Evolutionary conservation across 2,797 vertebrate genomes (phyloP).

Genomic region (Enteromius thamalakanensis): DNA sequence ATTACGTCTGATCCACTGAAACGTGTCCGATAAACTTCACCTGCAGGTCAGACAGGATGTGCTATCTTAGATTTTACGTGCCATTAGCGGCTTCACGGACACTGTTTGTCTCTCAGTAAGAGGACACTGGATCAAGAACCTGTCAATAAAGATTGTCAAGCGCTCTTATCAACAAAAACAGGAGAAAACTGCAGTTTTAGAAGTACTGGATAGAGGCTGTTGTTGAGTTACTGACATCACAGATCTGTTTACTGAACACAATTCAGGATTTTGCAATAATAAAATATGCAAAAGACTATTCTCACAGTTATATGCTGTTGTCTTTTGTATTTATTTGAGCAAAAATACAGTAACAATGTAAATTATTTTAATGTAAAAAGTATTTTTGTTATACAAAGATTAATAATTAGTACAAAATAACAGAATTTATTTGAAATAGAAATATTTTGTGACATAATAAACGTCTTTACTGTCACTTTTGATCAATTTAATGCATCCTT

Average conservation of each 20-base stretch:
- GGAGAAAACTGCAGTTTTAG: not conserved
- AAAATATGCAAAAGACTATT: not conserved
- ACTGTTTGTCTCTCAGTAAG: not conserved
- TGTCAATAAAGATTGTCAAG: conserved; percentile 7
- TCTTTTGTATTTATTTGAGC: not conserved
- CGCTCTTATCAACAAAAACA: conserved; percentile 22
- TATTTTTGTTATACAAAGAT: not conserved
- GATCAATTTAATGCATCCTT: not conserved
- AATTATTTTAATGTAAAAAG: not conserved
- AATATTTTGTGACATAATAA: not conserved
- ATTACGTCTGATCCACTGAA: conserved; percentile 30
- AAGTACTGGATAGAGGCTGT: not conserved
- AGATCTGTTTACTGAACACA: not conserved
- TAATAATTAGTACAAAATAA: not conserved
- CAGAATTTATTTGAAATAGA: not conserved
- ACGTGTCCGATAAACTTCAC: conserved; percentile 34
- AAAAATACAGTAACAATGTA: not conserved
- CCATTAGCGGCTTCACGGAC: not conserved
- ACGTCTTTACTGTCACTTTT: not conserved
- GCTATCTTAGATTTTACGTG: not conserved
- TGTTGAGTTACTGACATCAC: not conserved
- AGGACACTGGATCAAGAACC: conserved; percentile 13
- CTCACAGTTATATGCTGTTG: not conserved
- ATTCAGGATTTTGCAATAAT: not conserved
- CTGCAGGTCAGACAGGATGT: conserved; percentile 36